phyloP scores from a whole-genome alignment of 2,888 invertebrate genomes.

The Creontiades dilutus region DNA sequence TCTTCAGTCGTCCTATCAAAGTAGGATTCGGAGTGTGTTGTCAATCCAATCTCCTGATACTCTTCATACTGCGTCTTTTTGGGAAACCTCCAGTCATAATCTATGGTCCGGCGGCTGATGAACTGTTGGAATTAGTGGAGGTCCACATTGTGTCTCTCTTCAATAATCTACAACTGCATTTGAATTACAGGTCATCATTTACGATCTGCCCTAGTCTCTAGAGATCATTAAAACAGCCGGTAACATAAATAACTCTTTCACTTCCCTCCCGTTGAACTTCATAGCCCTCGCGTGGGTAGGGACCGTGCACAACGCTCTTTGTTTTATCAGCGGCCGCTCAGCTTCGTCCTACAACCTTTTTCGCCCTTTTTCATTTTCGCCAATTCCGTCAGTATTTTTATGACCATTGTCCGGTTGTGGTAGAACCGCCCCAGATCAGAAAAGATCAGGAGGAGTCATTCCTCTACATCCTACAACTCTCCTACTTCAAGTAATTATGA shows the following conservation, averaged over 20 bases:
- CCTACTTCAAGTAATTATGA: no score
- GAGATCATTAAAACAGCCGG: neutral
- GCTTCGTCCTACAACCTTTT: constrained; percentile 26
- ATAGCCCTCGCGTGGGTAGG: constrained; percentile 22
- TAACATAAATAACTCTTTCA: neutral
- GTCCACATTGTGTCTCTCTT: no score
- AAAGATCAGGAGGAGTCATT: neutral
- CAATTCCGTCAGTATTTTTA: neutral
- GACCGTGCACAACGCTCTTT: constrained; percentile 18
- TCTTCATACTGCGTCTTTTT: no score
- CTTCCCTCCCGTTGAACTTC: neutral
- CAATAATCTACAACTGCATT: neutral
- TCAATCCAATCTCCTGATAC: no score
- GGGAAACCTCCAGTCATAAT: no score
- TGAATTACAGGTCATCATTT: neutral
- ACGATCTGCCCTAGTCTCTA: neutral
- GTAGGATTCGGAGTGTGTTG: no score
- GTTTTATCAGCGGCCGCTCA: constrained; percentile 3
- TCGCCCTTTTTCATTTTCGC: neutral
- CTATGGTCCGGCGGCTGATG: no score
- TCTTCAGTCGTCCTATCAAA: no score
- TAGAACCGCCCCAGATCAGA: neutral
- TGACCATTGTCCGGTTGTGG: neutral
- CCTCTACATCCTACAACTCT: no score
- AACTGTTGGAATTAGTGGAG: no score